Evolutionary conservation across 2,888 invertebrate species (phyloP), one percentile per base, ranked within the genome.

Genomic region (Leptinotarsa tumamoca): DNA sequence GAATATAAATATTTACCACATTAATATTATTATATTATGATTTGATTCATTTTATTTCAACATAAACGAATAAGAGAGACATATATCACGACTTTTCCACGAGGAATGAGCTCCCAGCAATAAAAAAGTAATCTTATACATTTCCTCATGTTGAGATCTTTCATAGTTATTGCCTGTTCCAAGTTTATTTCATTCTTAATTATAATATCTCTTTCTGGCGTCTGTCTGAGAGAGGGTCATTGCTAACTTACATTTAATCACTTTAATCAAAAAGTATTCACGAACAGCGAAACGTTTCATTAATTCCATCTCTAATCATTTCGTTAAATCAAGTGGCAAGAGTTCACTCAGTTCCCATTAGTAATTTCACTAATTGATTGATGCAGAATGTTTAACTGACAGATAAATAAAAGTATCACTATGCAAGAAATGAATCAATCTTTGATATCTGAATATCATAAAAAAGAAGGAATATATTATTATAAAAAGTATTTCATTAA

Each of bases 231-330:
- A 23, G 13, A 4, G 58, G 23, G 15, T 23, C 23, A 58, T 23
- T 14, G 17, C 15, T 58, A 58, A 58, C 23, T 58, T 23, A 15
- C 58, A 58, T 58, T 23, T 27, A 58, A 58, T 15, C 23, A 58
- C 58, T 58, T 15, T 14, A 58, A 58, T 58, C 15, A 27, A 23
- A 58, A 58, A 58, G 58, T 58, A 58, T 58, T 58, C 58, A 14
- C 23, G 58, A 58, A 58, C 58, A 58, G 58, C 23, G 27, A 58
- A 58, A 14, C 58, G 58, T 58, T 58, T 58, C 58, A 58, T 58
- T 58, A 58, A 23, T 58, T 58, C 4, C 13, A 58, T 58, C 23
- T 58, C 21, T 21, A 27, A 58, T 58, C 58, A 58, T 58, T 23
- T 15, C 15, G 23, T 58, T 58, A 58, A 58, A 58, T 23, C 17